Conservation (phyloP, 2,888 invertebrate genomes). For the Chironomus tentans region DNA sequence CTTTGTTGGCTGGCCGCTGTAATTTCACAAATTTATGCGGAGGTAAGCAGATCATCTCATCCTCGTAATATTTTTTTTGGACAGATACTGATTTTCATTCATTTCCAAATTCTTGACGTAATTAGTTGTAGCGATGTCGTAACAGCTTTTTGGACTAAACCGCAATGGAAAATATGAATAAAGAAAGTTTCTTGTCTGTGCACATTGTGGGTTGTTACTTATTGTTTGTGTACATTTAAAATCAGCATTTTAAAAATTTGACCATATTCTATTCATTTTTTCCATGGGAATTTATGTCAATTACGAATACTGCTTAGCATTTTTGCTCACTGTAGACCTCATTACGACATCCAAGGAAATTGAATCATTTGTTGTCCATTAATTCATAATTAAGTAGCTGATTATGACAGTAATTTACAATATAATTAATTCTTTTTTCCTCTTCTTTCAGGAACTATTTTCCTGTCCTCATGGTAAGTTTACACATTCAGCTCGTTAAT, state of each 20-base stretch:
- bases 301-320: too few species aligned
- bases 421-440: slow-evolving; percentile 17
- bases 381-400: background rate
- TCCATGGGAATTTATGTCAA: background rate
- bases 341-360: slow-evolving; percentile 1
- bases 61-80: background rate
- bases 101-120: slow-evolving; percentile 18
- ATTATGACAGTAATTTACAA: background rate
- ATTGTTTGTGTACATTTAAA: background rate
- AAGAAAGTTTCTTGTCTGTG: background rate
- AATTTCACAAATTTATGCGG: slow-evolving; percentile 32
- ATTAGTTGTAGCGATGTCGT: background rate
- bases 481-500: slow-evolving; percentile 45
- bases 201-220: background rate
- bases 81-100: background rate
- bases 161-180: background rate
- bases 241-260: background rate
- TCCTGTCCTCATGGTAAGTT: slow-evolving; percentile 46
- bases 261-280: background rate
- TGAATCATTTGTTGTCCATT: slow-evolving; percentile 11
- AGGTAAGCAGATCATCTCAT: slow-evolving; percentile 31
- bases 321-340: background rate
- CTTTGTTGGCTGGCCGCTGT: slow-evolving; percentile 42
- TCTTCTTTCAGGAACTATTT: slow-evolving; percentile 31
- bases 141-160: background rate